Conservation (phyloP, 2,888 invertebrate genomes). For the Drosophila bunnanda region DNA sequence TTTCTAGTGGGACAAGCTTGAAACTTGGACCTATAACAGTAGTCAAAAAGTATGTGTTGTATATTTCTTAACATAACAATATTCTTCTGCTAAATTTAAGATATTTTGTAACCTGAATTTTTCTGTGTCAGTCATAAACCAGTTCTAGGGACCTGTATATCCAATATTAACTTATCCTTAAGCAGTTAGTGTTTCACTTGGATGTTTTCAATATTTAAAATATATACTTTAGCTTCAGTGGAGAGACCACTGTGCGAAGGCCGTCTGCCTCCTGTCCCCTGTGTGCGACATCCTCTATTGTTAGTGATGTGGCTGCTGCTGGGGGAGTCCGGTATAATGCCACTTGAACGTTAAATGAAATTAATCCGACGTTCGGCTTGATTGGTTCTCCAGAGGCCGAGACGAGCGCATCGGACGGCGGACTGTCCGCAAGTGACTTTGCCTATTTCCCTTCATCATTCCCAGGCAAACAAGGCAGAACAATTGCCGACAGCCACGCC, state of each 20-base stretch:
- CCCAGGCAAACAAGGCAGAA: constrained; percentile 36
- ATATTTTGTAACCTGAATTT: too few relatives aligned
- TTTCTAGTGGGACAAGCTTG: too few relatives aligned
- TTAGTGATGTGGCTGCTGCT: constrained; percentile 34
- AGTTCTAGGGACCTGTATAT: too few relatives aligned
- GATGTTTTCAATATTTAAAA: too few relatives aligned
- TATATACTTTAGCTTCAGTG: too few relatives aligned
- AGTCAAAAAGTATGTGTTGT: too few relatives aligned
- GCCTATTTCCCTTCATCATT: constrained; percentile 73
- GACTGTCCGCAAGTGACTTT: constrained; percentile 70
- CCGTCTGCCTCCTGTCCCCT: constrained; percentile 11
- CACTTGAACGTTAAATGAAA: constrained; percentile 75
- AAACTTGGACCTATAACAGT: too few relatives aligned
- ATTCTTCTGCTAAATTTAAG: too few relatives aligned
- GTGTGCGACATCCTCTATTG: constrained; percentile 5
- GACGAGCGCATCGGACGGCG: constrained; percentile 32
- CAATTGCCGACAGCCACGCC: constrained; percentile 7
- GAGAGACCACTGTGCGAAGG: constrained; percentile 5
- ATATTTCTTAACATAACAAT: too few relatives aligned
- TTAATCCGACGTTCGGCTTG: constrained; percentile 77
- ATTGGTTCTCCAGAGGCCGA: constrained; percentile 74
- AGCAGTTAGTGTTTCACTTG: too few relatives aligned
- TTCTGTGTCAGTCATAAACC: too few relatives aligned
- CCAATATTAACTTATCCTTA: too few relatives aligned
- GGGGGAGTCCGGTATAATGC: constrained; percentile 52